Evolutionary conservation across 2,888 invertebrate species (phyloP), one percentile per base, ranked within the genome.

Genomic region (Galerucella nymphaeae): DNA sequence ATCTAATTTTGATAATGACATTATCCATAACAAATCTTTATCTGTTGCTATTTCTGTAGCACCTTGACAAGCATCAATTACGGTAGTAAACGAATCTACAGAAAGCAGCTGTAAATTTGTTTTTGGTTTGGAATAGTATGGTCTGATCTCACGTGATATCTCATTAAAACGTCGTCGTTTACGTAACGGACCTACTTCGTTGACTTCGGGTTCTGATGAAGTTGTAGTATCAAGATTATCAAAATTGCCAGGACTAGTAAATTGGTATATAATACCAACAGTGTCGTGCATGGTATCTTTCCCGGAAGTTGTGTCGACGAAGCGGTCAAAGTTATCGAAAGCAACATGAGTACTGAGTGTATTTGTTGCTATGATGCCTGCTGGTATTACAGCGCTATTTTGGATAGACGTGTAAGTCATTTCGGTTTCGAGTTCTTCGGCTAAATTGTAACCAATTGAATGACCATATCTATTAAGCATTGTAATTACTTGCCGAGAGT

Each of bases 341-440:
- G 83, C 82, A 64, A 83, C 79, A 67, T 81, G 82, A 8, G 80
- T 83, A 63, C 78, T 18, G n/a, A 2, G 69, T 66, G 74, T 74
- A 75, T 75, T 66, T 62, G 71, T 71, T 76, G 64, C 67, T 62
- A 10, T 70, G 63, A 83, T 81, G n/a, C 81, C 82, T 16, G 72
- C 38, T 42, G 82, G 82, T 77, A 82, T 79, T 20, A 82, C 48
- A 16, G 66, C 57, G 57, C 50, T 72, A 55, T 75, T 62, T 67
- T 78, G 45, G 18, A 66, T 14, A 10, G 77, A 62, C 18, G 55
- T 45, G 55, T 77, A 79, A 6, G 79, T 79, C 70, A 77, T 72
- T 71, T 80, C 79, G 2, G 80, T 80, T 80, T 82, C 83, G 14
- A 84, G 65, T 79, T 84, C 83, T 80, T 84, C 82, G 45, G 78